These are phyloP conservation scores for Loriculus beryllinus DNA, from an alignment of 2,797 vertebrate species.

Conservation along the genomic window DNA sequence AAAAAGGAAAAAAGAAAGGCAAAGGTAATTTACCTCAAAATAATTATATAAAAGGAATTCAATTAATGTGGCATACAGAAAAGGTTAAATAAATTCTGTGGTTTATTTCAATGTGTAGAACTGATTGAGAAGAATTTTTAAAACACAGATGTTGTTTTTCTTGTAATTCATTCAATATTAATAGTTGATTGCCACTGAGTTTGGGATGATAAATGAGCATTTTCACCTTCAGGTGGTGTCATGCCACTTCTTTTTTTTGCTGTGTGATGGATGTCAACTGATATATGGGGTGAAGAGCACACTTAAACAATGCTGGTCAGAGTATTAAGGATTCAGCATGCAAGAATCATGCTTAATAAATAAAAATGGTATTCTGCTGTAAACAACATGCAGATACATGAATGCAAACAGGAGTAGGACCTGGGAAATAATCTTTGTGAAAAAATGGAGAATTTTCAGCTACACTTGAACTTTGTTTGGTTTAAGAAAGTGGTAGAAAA, in stretches of 20 bases:
- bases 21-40: not conserved
- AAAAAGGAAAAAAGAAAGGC: not conserved
- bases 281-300: not conserved
- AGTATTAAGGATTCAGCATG: not conserved
- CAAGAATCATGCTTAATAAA: not conserved
- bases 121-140: not conserved
- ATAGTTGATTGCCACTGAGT: not conserved
- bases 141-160: not conserved
- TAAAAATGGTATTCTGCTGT: not conserved
- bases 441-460: accelerated
- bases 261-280: not conserved
- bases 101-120: not conserved
- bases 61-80: not conserved
- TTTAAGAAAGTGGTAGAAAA: not conserved
- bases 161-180: not conserved
- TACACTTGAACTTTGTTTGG: not conserved
- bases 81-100: not conserved
- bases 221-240: not conserved
- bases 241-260: not conserved
- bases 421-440: not conserved
- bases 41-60: not conserved
- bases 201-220: not conserved
- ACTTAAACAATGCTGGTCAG: not conserved
- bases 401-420: not conserved
- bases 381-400: not conserved